Evolutionary conservation across 30 jellyfish, hydroid and myxozoan species (phyloP).

Genomic region (Clytia hemisphaerica): DNA sequence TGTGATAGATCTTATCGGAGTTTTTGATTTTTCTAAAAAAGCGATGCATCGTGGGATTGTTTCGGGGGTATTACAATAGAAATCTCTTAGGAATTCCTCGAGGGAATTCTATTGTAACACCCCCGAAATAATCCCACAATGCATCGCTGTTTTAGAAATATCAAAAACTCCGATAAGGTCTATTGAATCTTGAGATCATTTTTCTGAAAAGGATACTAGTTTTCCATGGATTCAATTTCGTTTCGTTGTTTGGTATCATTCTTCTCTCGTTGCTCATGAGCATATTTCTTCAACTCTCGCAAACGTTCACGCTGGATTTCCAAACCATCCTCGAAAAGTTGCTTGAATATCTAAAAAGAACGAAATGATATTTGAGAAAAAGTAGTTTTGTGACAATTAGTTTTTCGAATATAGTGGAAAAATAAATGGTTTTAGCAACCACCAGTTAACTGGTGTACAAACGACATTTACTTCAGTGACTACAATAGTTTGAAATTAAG

Average conservation of each 20-base stretch:
- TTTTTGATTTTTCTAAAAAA: too few species aligned
- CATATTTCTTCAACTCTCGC: slow-evolving; percentile 65
- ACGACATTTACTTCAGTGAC: too few species aligned
- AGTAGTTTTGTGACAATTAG: neutral
- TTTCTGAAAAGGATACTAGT: slow-evolving; percentile 76
- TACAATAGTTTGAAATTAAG: too few species aligned
- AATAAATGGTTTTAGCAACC: neutral
- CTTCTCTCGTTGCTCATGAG: slow-evolving; percentile 68
- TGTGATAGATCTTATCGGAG: too few species aligned
- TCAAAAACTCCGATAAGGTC: too few species aligned
- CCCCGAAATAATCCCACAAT: too few species aligned
- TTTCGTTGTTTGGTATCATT: slow-evolving; percentile 68
- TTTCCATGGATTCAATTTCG: slow-evolving; percentile 82
- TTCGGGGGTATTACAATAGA: too few species aligned
- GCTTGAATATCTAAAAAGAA: slow-evolving; percentile 55
- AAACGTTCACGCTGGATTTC: slow-evolving; percentile 75
- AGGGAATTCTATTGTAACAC: too few species aligned
- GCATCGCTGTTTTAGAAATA: too few species aligned
- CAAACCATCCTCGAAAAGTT: slow-evolving; percentile 76
- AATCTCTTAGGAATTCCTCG: too few species aligned
- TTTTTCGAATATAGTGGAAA: neutral
- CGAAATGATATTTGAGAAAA: neutral
- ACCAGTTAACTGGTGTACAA: neutral
- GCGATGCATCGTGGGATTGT: too few species aligned
- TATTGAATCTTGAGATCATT: too few species aligned